Conservation (phyloP, 2,797 vertebrate species). For the Anguilla pacifica region DNA sequence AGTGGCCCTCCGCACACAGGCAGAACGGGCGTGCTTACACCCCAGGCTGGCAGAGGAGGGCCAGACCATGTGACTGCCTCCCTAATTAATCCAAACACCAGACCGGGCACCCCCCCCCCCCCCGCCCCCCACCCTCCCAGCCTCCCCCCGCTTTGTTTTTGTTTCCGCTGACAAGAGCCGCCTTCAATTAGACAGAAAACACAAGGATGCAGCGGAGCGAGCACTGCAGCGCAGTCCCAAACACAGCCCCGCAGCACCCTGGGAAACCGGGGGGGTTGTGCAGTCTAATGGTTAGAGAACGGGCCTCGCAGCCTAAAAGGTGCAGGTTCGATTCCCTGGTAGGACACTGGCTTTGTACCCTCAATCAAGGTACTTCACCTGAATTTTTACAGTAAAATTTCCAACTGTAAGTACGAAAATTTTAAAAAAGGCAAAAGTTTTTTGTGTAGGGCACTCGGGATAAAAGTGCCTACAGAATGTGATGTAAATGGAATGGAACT, state of each 20-base stretch:
- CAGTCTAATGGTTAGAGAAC: too few relatives aligned
- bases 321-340: too few relatives aligned
- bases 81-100: constrained; percentile 74
- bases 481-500: not conserved
- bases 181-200: not conserved
- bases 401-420: too few relatives aligned
- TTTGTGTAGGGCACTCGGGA: too few relatives aligned
- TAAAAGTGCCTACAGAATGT: too few relatives aligned
- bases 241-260: too few relatives aligned
- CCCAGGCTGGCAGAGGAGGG: constrained; percentile 62
- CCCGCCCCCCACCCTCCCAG: constrained; percentile 24
- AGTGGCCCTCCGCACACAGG: constrained; percentile 64
- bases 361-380: too few relatives aligned
- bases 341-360: too few relatives aligned
- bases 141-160: not conserved
- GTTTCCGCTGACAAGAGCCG: not conserved
- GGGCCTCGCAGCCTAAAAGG: too few relatives aligned
- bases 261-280: too few relatives aligned
- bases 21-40: constrained; percentile 56
- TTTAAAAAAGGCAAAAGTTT: too few relatives aligned
- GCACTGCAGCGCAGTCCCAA: not conserved
- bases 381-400: too few relatives aligned
- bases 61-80: constrained; percentile 40
- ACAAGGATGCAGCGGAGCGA: not conserved
- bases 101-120: constrained; percentile 50